Evolutionary conservation across 2,113 vertebrate genomes (phyloP), one percentile per base, ranked within the genome.

Genomic region (Xenus cinereus): DNA sequence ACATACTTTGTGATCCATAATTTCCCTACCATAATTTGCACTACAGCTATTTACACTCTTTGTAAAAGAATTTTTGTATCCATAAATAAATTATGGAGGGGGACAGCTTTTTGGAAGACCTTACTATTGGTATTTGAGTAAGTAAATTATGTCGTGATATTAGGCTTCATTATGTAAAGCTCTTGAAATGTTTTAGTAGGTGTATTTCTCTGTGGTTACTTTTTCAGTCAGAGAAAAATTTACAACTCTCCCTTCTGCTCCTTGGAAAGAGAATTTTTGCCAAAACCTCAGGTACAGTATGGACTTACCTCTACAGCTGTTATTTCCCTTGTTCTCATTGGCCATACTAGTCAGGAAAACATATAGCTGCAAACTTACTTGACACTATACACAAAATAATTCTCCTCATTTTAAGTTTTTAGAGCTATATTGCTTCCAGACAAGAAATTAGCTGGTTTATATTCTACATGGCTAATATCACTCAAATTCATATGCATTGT

Each of bases 241-340:
- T 27, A 15, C 10, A 2, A 22, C 4, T 39, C 5, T n/a, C 1
- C 2, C 2, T 41, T 91, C 28, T 1, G 0, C 2, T 4, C 13
- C 8, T 6, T 0, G 37, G 0, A 80, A 87, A 50, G 1, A 11
- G 0, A 73, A 28, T 30, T 82, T 78, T 84, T 66, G 3, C 28
- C 30, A 43, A 43, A 64, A 46, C 33, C 11, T 87, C 19, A 69
- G 2, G 5, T 45, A 12, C 4, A 2, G 3, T 43, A 19, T 5
- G 7, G 14, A 41, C 15, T 91, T 87, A 3, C 6, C 15, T 54
- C 6, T 32, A 64, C 10, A 66, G 18, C 7, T 56, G 23, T 45
- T 76, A 30, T 16, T 76, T 2, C 4, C 2, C 9, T 32, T 60
- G 18, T 30, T 84, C 43, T 28, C 4, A 19, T 12, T 37, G 32